Evolutionary conservation across 2,888 invertebrate genomes (phyloP), one percentile per base, ranked within the genome.

Genomic region (Ophioninae sp.): DNA sequence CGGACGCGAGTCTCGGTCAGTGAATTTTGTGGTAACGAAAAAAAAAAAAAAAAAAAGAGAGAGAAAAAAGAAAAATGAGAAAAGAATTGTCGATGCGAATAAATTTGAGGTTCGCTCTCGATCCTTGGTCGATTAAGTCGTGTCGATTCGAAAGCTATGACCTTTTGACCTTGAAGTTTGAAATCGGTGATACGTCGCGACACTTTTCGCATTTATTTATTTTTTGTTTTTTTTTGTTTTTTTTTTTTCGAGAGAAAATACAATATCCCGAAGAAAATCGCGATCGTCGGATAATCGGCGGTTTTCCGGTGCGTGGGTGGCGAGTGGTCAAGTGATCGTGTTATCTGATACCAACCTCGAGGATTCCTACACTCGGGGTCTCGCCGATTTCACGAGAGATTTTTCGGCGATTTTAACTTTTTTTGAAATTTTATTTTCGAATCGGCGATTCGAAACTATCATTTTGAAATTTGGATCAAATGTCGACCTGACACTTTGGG

Each of bases 11-110:
- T 23, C 20, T 6, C 56, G 1, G 37, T 22, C 59, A 72, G 71
- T 72, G 71, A 3, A 22, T 39, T 39, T 41, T 39, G 71, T 72
- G 71, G 13, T 63, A 22, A 23, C 5, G 10, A 23, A 23, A 63
- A 23, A 23, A 63, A 23, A 63, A 63, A 23, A 30, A 5, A 13
- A 7, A 13, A 30, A 7, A 23, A 20, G 9, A 10, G 13, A 3
- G 44, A 9, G 10, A 44, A 44, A 44, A 44, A 10, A 3, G 30
- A 30, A 30, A 30, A 3, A 30, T 3, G 30, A 30, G 30, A 30
- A 30, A 3, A 30, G 30, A 30, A 30, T 30, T 30, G 30, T 30
- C 30, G 30, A 30, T 30, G 44, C 44, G 44, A 44, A 44, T 44
- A 13, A 30, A 1, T 44, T 9, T 44, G 44, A 17, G 51, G 13